Evolutionary conservation across 2,113 vertebrate genomes (phyloP), one percentile per base, ranked within the genome.

Genomic region (Campylomormyrus numenius): DNA sequence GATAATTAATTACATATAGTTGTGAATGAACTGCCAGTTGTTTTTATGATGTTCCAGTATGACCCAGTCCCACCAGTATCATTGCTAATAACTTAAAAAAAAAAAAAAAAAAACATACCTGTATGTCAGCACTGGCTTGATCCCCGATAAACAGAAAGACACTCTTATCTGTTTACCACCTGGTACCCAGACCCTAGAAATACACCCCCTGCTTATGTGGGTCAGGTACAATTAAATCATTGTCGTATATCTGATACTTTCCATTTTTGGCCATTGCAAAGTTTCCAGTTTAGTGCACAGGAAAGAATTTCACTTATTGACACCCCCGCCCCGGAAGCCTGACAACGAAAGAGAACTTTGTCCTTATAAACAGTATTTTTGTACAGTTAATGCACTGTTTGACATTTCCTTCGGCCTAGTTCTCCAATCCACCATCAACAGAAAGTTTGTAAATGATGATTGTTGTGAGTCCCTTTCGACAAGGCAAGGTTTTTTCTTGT

Each of bases 351-450:
- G 39, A 62, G 19, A 62, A 85, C 53, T 27, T 58, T 45, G 53
- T 77, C 50, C 50, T 84, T 48, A 89, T 52, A 90, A 93, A 93
- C 94, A 93, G 93, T 94, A 94, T 94, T 93, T 93, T 89, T 84
- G 70, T 92, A 39, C 58, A 49, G 66, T 70, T 90, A 90, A 88
- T 90, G 92, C 92, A 93, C 93, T 94, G 89, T 91, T 80, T 90
- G 66, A 80, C 50, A 45, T 89, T 46, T 19, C 35, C 52, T 50
- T 52, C 80, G 66, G 86, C 91, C 88, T 91, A 24, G 92, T 85
- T 87, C 42, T 93, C 87, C 90, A 35, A 90, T 87, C 91, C 88
- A 90, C 19, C 91, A 62, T 92, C 92, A 90, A 88, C n/a, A 49
- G 11, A 89, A 88, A 91, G 91, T 86, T 90, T 93, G 88, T 90